Base-by-base conservation (phyloP, 2,113 vertebrate species). In the Hippocampus zosterae region DNA sequence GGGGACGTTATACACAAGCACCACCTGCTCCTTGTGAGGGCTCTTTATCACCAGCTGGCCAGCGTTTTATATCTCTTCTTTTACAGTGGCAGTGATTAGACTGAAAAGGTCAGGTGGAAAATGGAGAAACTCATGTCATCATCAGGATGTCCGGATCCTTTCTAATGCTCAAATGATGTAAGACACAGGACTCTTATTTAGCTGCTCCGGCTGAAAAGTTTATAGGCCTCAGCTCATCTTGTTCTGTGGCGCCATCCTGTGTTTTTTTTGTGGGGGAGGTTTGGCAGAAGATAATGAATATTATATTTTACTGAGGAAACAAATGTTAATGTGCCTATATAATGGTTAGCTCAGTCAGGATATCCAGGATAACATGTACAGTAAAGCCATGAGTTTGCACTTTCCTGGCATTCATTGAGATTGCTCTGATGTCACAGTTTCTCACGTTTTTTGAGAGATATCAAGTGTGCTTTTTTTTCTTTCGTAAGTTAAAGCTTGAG, bases 1-100 rank as follows among this genome's bases (percentile, higher is more conserved):
- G 80, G 83, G 80, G 77, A 88, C 83, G 80, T 88, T 88, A 84
- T 78, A 75, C 72, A 70, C 73, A 69, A 85, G 79, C 83, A 88
- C 76, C 90, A 92, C 90, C 91, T 92, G 90, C 85, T 90, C 79
- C 78, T 79, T 82, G 81, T 82, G 81, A 85, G 75, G 72, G 59
- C 78, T 60, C 77, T 85, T 92, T 91, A 88, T 90, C 78, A 88
- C 82, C 90, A 90, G 85, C 86, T 88, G 85, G 82, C 66, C 67
- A 13, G 81, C 78, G 80, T 81, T 91, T 92, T 91, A 91, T 80
- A 72, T 83, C 89, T 78, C 82, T 82, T 74, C 48, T 81, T 87
- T 81, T 86, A 85, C 88, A 89, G 79, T 88, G 84, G 81, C 72
- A 74, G 65, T 82, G 81, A 87, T 88, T 86, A 89, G 72, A 78